A percentile compares a stretch with the other conserved stretches of the same genome.
Conservation (phyloP, 1,140 invertebrate species). For the Drosophila obscura region DNA sequence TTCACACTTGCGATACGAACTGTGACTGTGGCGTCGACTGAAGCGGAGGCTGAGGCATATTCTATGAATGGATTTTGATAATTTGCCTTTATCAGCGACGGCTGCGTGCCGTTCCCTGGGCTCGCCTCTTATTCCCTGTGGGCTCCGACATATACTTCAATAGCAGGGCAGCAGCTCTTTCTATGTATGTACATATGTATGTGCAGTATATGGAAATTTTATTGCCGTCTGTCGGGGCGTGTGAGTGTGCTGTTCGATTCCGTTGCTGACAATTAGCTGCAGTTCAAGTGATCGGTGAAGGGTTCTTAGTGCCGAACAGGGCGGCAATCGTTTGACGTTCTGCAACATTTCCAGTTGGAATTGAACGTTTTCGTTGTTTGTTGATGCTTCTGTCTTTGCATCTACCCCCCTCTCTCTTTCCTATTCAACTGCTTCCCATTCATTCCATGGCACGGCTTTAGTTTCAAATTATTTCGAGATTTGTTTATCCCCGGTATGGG, state of each 20-base stretch:
- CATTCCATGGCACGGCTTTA: not conserved
- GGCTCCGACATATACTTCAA: not conserved
- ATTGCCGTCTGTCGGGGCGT: constrained; percentile 32
- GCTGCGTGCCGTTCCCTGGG: constrained; percentile 22
- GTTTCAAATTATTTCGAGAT: constrained; percentile 22
- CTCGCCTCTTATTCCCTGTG: not conserved
- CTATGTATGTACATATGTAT: constrained; percentile 7
- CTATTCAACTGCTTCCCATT: too few relatives aligned
- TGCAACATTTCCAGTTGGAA: constrained; percentile 78
- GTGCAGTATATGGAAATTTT: constrained; percentile 62
- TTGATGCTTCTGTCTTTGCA: constrained; percentile 24
- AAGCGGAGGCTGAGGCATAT: constrained; percentile 38
- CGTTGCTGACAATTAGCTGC: constrained; percentile 69
- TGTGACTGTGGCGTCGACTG: constrained; percentile 20
- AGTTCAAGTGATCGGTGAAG: constrained; percentile 69
- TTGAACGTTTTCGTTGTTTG: constrained; percentile 68
- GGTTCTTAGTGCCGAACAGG: constrained; percentile 7
- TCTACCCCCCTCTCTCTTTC: not conserved
- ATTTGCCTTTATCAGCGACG: constrained; percentile 72
- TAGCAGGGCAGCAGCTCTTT: constrained; percentile 7
- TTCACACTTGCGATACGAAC: constrained; percentile 9
- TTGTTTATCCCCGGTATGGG: constrained; percentile 39
- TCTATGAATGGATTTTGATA: constrained; percentile 82
- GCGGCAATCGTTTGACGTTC: constrained; percentile 74
- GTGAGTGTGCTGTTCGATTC: constrained; percentile 43